These are phyloP conservation scores for Thaumetopoea pityocampa DNA, from an alignment of 1,140 invertebrate species.

Conservation along the genomic window DNA sequence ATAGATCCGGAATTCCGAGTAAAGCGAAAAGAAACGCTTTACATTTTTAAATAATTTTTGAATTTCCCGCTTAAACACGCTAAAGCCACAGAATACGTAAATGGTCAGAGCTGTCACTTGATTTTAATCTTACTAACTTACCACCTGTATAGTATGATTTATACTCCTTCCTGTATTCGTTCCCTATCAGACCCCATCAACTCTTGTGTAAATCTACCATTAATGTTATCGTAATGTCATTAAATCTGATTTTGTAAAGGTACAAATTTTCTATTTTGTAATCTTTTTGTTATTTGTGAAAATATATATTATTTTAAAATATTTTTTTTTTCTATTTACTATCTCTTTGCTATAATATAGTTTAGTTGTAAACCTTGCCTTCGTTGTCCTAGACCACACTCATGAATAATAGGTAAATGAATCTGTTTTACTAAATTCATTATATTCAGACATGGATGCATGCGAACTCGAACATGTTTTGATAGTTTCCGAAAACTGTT, in stretches of 20 bases:
- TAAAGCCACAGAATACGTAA: no score
- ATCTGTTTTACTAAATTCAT: background rate
- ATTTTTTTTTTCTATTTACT: constrained; percentile 26
- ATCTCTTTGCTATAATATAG: constrained; percentile 21
- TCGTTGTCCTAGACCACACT: background rate
- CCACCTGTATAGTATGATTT: no score
- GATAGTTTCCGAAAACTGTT: no score
- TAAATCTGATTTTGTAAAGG: constrained; percentile 31
- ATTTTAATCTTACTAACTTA: no score
- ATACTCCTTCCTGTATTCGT: no score
- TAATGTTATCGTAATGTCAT: constrained; percentile 14
- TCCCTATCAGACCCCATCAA: no score
- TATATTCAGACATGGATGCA: background rate
- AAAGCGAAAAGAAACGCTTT: no score
- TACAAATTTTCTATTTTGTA: constrained; percentile 54
- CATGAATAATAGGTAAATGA: background rate
- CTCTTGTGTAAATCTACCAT: constrained; percentile 6
- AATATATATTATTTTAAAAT: constrained; percentile 41
- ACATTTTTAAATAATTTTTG: no score
- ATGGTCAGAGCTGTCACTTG: no score
- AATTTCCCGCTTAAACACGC: no score
- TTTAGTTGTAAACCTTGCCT: constrained; percentile 1
- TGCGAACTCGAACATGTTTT: no score
- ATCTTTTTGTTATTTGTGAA: constrained; percentile 36
- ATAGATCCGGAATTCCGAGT: no score